Evolutionary conservation across 2,797 vertebrate species (phyloP).

Genomic region (Sebastiscus albofasciatus): DNA sequence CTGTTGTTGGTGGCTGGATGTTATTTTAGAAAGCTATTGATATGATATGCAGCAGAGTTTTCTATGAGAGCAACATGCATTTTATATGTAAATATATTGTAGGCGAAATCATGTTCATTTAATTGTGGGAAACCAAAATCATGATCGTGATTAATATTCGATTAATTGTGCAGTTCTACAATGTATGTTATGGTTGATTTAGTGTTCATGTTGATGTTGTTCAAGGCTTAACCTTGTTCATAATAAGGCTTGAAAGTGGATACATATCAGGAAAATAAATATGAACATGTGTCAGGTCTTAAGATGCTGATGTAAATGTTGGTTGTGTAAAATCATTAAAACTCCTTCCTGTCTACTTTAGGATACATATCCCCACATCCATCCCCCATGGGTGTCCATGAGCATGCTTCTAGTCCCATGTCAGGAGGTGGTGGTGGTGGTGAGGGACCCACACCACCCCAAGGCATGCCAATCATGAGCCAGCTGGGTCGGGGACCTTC

Average conservation of each 20-base stretch:
- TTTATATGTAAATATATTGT: too few relatives aligned
- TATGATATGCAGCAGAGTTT: too few relatives aligned
- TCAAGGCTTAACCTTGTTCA: background rate
- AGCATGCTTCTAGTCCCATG: constrained; percentile 95
- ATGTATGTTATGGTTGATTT: background rate
- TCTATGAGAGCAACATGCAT: too few relatives aligned
- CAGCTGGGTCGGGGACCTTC: constrained; percentile 91
- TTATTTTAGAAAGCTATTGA: too few relatives aligned
- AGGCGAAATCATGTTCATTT: too few relatives aligned
- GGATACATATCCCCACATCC: constrained; percentile 98
- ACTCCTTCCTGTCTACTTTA: constrained; percentile 51
- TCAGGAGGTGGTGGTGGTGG: constrained; percentile 91
- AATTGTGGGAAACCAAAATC: too few relatives aligned
- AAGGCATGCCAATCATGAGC: constrained; percentile 84
- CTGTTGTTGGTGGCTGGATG: too few relatives aligned
- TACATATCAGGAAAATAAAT: background rate
- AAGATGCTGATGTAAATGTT: background rate
- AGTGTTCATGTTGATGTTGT: background rate
- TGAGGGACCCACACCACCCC: constrained; percentile 93
- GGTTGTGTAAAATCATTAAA: background rate
- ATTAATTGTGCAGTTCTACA: too few relatives aligned
- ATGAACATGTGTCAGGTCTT: background rate
- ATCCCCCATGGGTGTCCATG: constrained; percentile 91
- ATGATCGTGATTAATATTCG: too few relatives aligned
- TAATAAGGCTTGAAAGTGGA: background rate